phyloP scores from a whole-genome alignment of 2,113 vertebrate genomes.

The Apistogramma diplotaenia region DNA sequence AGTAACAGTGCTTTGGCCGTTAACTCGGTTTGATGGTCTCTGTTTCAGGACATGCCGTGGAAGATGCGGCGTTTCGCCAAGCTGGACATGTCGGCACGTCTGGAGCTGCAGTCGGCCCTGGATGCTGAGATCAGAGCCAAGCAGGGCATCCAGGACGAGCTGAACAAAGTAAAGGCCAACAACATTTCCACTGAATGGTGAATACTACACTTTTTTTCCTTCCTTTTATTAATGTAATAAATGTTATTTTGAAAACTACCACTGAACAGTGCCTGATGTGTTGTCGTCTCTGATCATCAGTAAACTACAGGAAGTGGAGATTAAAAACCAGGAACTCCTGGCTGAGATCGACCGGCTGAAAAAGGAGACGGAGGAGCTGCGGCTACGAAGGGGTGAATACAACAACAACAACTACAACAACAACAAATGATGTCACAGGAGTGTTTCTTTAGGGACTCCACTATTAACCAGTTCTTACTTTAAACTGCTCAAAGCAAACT shows the following conservation, averaged over 20 bases:
- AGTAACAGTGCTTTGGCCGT: background rate
- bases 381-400: constrained; percentile 88
- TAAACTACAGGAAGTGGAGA: constrained; percentile 94
- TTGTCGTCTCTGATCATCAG: constrained; percentile 64
- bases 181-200: constrained; percentile 96
- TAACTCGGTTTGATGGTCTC: background rate
- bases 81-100: constrained; percentile 96
- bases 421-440: too few species aligned
- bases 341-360: constrained; percentile 91
- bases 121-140: constrained; percentile 98
- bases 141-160: constrained; percentile 93
- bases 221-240: background rate
- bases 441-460: too few species aligned
- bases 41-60: constrained; percentile 94
- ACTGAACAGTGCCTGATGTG: background rate
- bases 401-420: background rate
- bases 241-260: background rate
- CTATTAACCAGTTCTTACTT: too few species aligned
- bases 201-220: background rate
- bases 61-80: constrained; percentile 98
- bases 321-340: constrained; percentile 89
- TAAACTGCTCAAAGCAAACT: background rate
- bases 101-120: constrained; percentile 95
- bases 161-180: constrained; percentile 94
- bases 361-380: constrained; percentile 93